Evolutionary conservation across 37 sponge, comb jelly and placozoan genomes (phyloP), one percentile per base, ranked within the genome.

Genomic region (Dysidea cf. avara): DNA sequence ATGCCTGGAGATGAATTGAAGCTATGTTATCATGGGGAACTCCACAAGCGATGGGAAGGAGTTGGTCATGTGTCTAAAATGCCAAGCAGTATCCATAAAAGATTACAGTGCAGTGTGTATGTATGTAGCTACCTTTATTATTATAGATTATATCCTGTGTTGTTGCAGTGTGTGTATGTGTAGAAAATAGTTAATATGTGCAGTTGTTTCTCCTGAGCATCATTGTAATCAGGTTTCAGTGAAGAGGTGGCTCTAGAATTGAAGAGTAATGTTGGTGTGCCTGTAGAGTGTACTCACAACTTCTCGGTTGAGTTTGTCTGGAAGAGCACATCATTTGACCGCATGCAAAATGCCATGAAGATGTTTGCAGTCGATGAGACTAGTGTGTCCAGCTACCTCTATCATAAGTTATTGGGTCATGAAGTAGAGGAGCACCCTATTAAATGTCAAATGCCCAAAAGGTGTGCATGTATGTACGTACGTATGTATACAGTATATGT

Each of bases 1-100:
- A 97, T 97, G 98, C 89, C 80, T 26, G 98, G 98, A 33, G 98
- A 97, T 71, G 98, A 97, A 68, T 77, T 97, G 43, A 72, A 81
- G 50, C 87, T 97, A 61, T 58, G 85, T n/a, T 86, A 79, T 17
- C 59, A 60, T 0, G 92, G 87, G 0, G 64, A 62, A 13, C 47
- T 56, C 39, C 61, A 76, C 35, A 56, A 62, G 28, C 71, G 63
- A n/a, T 96, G 97, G 97, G 77, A 86, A n/a, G 93, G 87, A 24
- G 80, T 91, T 13, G 98, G 98, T 22, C 98, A 97, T 52, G 94
- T 97, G 56, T 74, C 73, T 62, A 97, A 97, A 66, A 80, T 93
- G 7, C 89, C 94, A 36, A 81, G 81, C 79, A 79, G 96, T 93
- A 84, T 69, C 67, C 62, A 64, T n/a, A n/a, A n/a, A n/a, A n/a